phyloP scores from a whole-genome alignment of 92 coral and sea anemone genomes.

The Montipora capitata region DNA sequence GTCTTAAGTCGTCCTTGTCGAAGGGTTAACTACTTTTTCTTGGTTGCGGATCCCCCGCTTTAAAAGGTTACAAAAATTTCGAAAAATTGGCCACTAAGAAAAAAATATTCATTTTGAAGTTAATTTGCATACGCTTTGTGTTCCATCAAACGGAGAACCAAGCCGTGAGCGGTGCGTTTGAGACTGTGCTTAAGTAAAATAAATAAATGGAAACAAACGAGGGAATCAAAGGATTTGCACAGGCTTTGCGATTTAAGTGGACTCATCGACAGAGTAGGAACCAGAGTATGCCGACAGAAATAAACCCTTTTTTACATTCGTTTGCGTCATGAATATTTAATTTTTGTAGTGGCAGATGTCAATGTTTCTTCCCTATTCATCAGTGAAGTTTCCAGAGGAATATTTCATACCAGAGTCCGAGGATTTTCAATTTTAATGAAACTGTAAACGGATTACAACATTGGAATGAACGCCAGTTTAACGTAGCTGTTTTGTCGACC shows the following conservation, averaged over 20 bases:
- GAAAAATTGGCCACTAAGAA: conserved; percentile 2
- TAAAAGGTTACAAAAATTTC: not conserved
- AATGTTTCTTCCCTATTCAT: conserved; percentile 25
- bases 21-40: not conserved
- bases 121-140: conserved; percentile 22
- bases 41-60: not conserved
- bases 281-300: conserved; percentile 36
- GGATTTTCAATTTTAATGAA: conserved; percentile 21
- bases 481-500: not conserved
- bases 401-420: conserved; percentile 12
- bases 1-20: not conserved
- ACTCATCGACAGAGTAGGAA: conserved; percentile 7
- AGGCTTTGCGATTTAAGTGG: conserved; percentile 25
- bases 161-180: not conserved
- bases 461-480: conserved; percentile 22
- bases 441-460: not conserved
- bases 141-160: not conserved
- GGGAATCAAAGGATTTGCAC: not conserved
- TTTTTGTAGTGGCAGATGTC: conserved; percentile 55
- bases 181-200: not conserved
- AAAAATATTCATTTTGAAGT: not conserved
- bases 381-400: conserved; percentile 28
- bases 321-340: conserved; percentile 60
- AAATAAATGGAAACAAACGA: conserved; percentile 11
- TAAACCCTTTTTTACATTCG: conserved; percentile 21